phyloP scores from a whole-genome alignment of 2,113 vertebrate genomes.

The Hemiscyllium ocellatum region DNA sequence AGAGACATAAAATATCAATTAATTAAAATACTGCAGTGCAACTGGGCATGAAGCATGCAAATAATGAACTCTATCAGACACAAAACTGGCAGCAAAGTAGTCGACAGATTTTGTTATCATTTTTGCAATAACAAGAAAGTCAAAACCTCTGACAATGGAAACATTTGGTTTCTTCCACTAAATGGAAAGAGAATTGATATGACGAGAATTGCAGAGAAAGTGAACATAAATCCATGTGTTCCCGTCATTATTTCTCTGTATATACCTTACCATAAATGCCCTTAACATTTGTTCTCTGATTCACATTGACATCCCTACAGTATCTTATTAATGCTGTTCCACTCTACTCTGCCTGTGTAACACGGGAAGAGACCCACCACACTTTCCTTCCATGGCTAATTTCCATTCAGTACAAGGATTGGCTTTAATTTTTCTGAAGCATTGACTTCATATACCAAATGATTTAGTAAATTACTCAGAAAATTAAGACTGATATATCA shows the following conservation, averaged over 20 bases:
- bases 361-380: background rate
- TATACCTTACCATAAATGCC: background rate
- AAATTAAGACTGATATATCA: background rate
- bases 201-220: background rate
- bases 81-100: background rate
- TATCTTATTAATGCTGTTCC: background rate
- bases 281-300: background rate
- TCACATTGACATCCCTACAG: background rate
- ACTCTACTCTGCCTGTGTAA: background rate
- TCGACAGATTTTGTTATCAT: background rate
- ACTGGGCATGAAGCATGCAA: background rate
- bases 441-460: background rate
- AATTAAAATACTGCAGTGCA: background rate
- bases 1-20: background rate
- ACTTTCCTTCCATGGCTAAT: background rate
- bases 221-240: background rate
- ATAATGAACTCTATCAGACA: background rate
- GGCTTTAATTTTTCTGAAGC: slow-evolving; percentile 6
- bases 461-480: slow-evolving; percentile 8
- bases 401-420: background rate
- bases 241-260: background rate
- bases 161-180: background rate
- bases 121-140: background rate
- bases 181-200: background rate
- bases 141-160: background rate